A percentile compares a stretch with the other conserved stretches of the same genome.
These are phyloP conservation scores for Patella depressa DNA, from an alignment of 2,888 invertebrate species.

Conservation along the genomic window DNA sequence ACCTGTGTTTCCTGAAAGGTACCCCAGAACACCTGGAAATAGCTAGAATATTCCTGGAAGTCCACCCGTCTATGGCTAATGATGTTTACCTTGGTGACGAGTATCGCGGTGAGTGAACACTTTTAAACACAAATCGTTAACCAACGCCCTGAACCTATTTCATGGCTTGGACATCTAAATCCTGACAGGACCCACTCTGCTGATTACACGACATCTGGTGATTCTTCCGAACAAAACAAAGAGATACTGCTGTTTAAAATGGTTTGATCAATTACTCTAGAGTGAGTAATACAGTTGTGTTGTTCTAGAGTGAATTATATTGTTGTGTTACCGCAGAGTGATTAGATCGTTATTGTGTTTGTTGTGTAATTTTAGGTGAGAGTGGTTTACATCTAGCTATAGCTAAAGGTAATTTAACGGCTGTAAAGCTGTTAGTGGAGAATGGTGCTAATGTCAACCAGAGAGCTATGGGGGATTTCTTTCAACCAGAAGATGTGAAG, in stretches of 20 bases:
- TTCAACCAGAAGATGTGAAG: slow-evolving; percentile 95
- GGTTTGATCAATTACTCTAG: too few relatives aligned
- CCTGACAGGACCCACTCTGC: too few relatives aligned
- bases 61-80: slow-evolving; percentile 89
- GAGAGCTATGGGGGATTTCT: slow-evolving; percentile 94
- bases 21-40: slow-evolving; percentile 86
- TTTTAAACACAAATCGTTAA: too few relatives aligned
- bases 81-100: slow-evolving; percentile 98
- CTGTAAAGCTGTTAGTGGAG: slow-evolving; percentile 92
- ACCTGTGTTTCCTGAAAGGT: slow-evolving; percentile 94
- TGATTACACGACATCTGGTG: too few relatives aligned
- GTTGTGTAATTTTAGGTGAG: slow-evolving; percentile 77
- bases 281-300: too few relatives aligned
- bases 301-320: too few relatives aligned
- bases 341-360: too few relatives aligned
- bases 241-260: too few relatives aligned
- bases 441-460: slow-evolving; percentile 93
- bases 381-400: slow-evolving; percentile 96
- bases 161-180: too few relatives aligned
- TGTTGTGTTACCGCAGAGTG: too few relatives aligned
- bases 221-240: too few relatives aligned
- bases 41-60: slow-evolving; percentile 89
- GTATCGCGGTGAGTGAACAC: slow-evolving; percentile 81
- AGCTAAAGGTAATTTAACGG: slow-evolving; percentile 94
- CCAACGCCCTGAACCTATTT: too few relatives aligned